Evolutionary conservation across 2,113 vertebrate species (phyloP).

Genomic region (Solea senegalensis): DNA sequence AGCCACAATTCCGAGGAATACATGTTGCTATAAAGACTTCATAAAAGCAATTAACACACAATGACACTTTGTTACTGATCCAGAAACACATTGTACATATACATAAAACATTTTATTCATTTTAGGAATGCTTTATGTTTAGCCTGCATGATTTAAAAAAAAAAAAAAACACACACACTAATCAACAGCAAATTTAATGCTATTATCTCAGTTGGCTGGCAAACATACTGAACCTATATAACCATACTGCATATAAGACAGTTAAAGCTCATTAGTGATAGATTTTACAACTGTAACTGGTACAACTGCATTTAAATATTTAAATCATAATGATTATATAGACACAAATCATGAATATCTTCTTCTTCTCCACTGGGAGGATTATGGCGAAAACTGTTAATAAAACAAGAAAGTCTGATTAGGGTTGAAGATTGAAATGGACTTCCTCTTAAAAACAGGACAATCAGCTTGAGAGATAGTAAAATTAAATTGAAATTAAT

Average conservation of each 20-base stretch:
- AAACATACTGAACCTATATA: constrained; percentile 30
- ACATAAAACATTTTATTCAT: constrained; percentile 35
- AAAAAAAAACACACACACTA: neutral
- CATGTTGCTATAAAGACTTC: constrained; percentile 42
- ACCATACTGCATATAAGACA: constrained; percentile 42
- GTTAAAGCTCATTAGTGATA: constrained; percentile 56
- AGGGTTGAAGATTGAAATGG: constrained; percentile 13
- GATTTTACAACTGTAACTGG: constrained; percentile 39
- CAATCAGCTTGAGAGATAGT: neutral
- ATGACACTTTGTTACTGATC: constrained; percentile 38
- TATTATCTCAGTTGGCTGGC: constrained; percentile 44
- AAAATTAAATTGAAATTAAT: neutral
- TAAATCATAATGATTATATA: constrained; percentile 31
- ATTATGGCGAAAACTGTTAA: constrained; percentile 12
- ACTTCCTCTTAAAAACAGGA: constrained; percentile 26
- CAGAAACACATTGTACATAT: constrained; percentile 39
- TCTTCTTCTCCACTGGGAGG: constrained; percentile 26
- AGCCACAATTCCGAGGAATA: constrained; percentile 36
- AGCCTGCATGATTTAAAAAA: constrained; percentile 6
- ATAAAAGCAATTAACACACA: constrained; percentile 56
- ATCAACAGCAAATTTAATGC: constrained; percentile 42
- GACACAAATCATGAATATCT: constrained; percentile 38
- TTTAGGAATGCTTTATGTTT: constrained; percentile 28
- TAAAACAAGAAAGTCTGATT: constrained; percentile 7
- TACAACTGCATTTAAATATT: constrained; percentile 53